Evolutionary conservation across 2,797 vertebrate genomes (phyloP).

Genomic region (Menidia menidia): DNA sequence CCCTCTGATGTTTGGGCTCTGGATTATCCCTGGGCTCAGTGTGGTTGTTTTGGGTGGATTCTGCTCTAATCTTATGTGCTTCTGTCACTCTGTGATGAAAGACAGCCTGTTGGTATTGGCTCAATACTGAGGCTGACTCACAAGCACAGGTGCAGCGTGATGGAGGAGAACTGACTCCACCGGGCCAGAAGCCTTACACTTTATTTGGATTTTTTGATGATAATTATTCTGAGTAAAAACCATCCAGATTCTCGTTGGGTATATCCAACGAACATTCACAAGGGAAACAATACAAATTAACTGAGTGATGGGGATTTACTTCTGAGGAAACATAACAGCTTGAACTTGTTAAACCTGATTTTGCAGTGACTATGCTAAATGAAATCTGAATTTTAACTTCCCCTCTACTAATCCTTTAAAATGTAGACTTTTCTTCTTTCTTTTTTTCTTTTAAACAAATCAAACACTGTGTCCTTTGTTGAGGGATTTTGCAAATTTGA

Average conservation of each 20-base stretch:
- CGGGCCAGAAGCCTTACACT: constrained; percentile 8
- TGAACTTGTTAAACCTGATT: constrained; percentile 59
- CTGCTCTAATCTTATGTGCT: constrained; percentile 71
- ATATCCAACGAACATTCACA: background rate
- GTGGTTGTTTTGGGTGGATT: constrained; percentile 77
- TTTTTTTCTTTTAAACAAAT: constrained; percentile 63
- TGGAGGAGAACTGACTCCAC: constrained; percentile 45
- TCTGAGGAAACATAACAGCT: constrained; percentile 39
- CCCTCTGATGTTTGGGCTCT: constrained; percentile 74
- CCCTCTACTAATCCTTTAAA: constrained; percentile 69
- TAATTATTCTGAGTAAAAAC: constrained; percentile 22
- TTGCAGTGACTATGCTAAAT: constrained; percentile 39
- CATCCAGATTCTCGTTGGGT: constrained; percentile 12
- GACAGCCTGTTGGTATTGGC: constrained; percentile 79
- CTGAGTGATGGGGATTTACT: constrained; percentile 14
- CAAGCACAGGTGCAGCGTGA: constrained; percentile 74
- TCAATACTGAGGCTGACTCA: constrained; percentile 62
- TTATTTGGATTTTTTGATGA: constrained; percentile 15
- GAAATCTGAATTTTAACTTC: constrained; percentile 50
- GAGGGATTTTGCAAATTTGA: constrained; percentile 54
- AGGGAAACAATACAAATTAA: constrained; percentile 12
- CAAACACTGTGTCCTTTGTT: constrained; percentile 65
- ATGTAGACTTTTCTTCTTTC: constrained; percentile 37
- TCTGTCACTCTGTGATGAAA: constrained; percentile 78
- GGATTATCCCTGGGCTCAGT: constrained; percentile 74